Base-by-base conservation (phyloP, 1,140 invertebrate species). In the Papilio glaucus region DNA sequence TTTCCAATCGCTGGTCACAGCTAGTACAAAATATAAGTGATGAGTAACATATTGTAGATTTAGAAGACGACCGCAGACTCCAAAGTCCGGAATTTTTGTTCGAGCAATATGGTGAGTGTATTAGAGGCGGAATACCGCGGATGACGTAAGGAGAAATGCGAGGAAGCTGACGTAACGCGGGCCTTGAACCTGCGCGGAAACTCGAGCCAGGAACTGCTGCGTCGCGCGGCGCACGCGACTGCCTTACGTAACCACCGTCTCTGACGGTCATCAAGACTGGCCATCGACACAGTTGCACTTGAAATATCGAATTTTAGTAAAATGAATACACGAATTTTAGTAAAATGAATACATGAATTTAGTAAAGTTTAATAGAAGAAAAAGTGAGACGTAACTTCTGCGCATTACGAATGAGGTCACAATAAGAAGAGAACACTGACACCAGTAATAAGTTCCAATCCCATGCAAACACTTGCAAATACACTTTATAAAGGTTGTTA, bases 71-170 rank as follows among this genome's bases (percentile, higher is more conserved):
- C 10, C n/a, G 10, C 12, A 42, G 1, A n/a, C 12, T 15, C 15
- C 8, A 18, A 45, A 15, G n/a, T 45, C 42, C 42, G 0, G 7
- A 2, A 18, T 24, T 10, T 57, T 26, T n/a, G n/a, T 24, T 24
- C 9, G 0, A 45, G 1, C 24, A 3, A 24, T 4, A 57, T 57
- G 49, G 49, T 57, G 49, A 57, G 4, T 57, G 21, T 57, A 68
- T 4, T n/a, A 15, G 13, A 21, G 41, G 65, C 65, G 65, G 60
- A 76, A 76, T 72, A 74, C 69, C 69, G 72, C 57, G 57, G 42
- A 71, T 84, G 78, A 82, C 72, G 80, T 82, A 84, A 83, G 75
- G 78, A 72, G 80, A 82, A 82, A 81, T 76, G 80, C 72, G 72
- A 73, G 68, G 38, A 73, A 76, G 73, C 69, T 84, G 80, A 79